Evolutionary conservation across 2,888 invertebrate species (phyloP).

Genomic region (Gnatocerus cornutus): DNA sequence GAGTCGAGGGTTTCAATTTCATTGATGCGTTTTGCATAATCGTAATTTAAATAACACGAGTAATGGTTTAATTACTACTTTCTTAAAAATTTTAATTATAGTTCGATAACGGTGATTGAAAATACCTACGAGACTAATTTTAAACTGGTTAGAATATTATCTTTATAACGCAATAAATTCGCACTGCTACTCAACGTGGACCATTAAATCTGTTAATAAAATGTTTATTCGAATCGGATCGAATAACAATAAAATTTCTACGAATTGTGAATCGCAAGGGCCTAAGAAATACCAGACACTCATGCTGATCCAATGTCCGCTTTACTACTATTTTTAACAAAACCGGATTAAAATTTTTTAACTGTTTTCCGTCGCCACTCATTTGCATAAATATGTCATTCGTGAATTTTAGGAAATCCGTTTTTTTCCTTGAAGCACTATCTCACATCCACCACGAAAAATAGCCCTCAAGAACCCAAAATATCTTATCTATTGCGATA

Average conservation of each 20-base stretch:
- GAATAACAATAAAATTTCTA: constrained; percentile 31
- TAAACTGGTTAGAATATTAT: constrained; percentile 40
- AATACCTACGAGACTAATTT: constrained; percentile 35
- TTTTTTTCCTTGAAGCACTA: constrained; percentile 12
- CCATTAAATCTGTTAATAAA: constrained; percentile 45
- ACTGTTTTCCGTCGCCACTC: constrained; percentile 22
- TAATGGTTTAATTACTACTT: constrained; percentile 25
- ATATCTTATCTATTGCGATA: constrained; percentile 40
- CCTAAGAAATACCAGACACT: not conserved
- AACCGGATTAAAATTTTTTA: constrained; percentile 47
- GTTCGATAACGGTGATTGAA: constrained; percentile 36
- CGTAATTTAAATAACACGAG: not conserved
- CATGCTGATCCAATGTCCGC: not conserved
- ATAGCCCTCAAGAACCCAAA: constrained; percentile 1
- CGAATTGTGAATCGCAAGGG: constrained; percentile 6
- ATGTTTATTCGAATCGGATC: constrained; percentile 38
- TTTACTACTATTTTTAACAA: constrained; percentile 25
- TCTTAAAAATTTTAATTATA: constrained; percentile 38
- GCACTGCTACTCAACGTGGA: constrained; percentile 20
- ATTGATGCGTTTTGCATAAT: not conserved
- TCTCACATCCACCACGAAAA: constrained; percentile 18
- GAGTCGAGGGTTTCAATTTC: constrained; percentile 12
- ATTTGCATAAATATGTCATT: constrained; percentile 57
- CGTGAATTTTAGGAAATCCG: constrained; percentile 40
- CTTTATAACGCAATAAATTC: constrained; percentile 48